Evolutionary conservation across 2,888 invertebrate species (phyloP), one percentile per base, ranked within the genome.

Genomic region (Epistrophe eligans): DNA sequence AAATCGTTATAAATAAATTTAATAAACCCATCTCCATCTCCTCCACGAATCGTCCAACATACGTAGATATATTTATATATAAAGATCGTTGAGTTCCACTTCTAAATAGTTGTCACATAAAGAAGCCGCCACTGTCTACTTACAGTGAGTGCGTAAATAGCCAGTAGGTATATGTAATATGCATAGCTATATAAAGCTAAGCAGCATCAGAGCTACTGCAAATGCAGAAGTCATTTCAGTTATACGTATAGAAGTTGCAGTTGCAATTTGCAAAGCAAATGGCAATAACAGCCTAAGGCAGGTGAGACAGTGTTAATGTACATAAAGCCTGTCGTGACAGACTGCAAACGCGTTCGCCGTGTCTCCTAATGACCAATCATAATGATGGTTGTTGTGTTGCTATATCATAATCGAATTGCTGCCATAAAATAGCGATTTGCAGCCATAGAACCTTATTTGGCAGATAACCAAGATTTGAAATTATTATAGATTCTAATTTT

Each of bases 341-440:
- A 77, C 79, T 58, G 77, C 58, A 40, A 79, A 79, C 77, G 77
- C 71, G 82, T 76, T 83, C 66, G 82, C 82, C 66, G 74, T 83
- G 76, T 71, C 79, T 79, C 60, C 48, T 79, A 87, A 87, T 83
- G 76, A 71, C 87, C 83, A 87, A 87, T 87, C 87, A 79, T 87
- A 87, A 87, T 87, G 83, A 79, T 76, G 24, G 24, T 24, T 24
- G 24, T 24, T 24, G 24, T 87, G 79, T 83, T 76, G 82, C 76
- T 83, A 79, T 87, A 87, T 87, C 87, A 83, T 87, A 83, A 87
- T 79, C 87, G 45, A 40, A 87, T 82, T 79, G 67, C 66, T 48
- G 87, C 83, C 83, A 83, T 83, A 83, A 83, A 87, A 76, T 72
- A 72, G 32, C 79, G 72, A 83, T 87, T 83, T 71, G 74, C n/a